Base-by-base conservation (phyloP, 2,113 vertebrate species). In the Meleagris gallopavo region DNA sequence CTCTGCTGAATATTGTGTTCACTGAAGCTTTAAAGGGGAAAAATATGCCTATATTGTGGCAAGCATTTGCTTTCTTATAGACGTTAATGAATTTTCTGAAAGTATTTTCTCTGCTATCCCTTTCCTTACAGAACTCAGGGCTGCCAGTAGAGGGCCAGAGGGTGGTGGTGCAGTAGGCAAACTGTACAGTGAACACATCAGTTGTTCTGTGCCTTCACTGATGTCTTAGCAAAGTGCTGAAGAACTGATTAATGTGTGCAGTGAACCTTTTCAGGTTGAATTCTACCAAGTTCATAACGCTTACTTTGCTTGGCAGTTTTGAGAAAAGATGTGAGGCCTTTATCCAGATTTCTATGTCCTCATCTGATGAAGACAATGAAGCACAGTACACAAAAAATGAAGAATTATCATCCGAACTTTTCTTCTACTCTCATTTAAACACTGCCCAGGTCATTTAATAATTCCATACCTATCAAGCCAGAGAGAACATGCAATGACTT, bases 221-320 rank as follows among this genome's bases (percentile, higher is more conserved):
- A 9, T 21, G 25, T 82, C 40, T 50, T 72, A 25, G 18, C n/a
- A 76, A 46, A 66, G 18, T 69, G 32, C 45, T 43, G 18, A 81
- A 54, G 43, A 76, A 27, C 6, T 41, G 29, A 25, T 48, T 61
- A 62, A 62, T 22, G 16, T 34, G 10, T n/a, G 20, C 27, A 55
- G 36, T 22, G 46, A 62, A 25, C 13, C 4, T n/a, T 54, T 77
- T 32, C 9, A 3, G 0, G 1, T 14, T 38, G 40, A 43, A 30
- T 83, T 67, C 40, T 32, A 54, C 30, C 18, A n/a, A 48, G 41
- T 21, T 29, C 24, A 15, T 60, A 45, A 46, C 29, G 32, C 15
- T 81, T 13, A 13, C 2, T 0, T 21, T 41, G 50, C 19, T 61
- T 77, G 30, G 5, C 6, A 6, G 15, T 45, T n/a, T 17, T 52